Evolutionary conservation across 2,113 vertebrate species (phyloP).

Genomic region (Neofelis nebulosa): DNA sequence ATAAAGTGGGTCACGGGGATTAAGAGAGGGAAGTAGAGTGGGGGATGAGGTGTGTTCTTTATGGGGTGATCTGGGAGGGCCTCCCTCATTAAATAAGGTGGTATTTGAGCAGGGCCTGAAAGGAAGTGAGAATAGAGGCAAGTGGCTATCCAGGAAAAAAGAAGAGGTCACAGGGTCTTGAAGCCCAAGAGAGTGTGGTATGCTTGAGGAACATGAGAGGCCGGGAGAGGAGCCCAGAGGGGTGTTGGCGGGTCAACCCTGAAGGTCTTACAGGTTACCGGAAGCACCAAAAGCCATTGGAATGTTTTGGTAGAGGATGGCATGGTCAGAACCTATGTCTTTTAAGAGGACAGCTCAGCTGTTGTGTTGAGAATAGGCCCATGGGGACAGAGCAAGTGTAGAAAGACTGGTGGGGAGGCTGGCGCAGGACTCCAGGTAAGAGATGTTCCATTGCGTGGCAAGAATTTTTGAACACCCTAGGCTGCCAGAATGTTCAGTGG

Average conservation of each 20-base stretch:
- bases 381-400: neutral
- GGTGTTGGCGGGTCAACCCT: no score
- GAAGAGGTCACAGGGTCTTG: neutral
- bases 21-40: neutral
- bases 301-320: neutral
- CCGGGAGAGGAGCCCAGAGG: neutral
- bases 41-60: neutral
- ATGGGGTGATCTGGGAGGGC: neutral
- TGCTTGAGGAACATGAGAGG: neutral
- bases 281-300: neutral
- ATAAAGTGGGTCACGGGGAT: neutral
- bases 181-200: neutral
- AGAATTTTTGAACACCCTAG: neutral
- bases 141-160: neutral
- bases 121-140: neutral
- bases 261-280: neutral
- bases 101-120: neutral
- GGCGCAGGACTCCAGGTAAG: neutral
- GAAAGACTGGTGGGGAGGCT: neutral
- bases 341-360: neutral
- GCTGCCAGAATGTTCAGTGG: neutral
- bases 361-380: neutral
- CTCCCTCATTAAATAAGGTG: neutral
- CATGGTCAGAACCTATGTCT: neutral
- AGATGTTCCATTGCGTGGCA: neutral